These are phyloP conservation scores for Sarcophaga bullata DNA, from an alignment of 1,140 invertebrate genomes.

Conservation along the genomic window DNA sequence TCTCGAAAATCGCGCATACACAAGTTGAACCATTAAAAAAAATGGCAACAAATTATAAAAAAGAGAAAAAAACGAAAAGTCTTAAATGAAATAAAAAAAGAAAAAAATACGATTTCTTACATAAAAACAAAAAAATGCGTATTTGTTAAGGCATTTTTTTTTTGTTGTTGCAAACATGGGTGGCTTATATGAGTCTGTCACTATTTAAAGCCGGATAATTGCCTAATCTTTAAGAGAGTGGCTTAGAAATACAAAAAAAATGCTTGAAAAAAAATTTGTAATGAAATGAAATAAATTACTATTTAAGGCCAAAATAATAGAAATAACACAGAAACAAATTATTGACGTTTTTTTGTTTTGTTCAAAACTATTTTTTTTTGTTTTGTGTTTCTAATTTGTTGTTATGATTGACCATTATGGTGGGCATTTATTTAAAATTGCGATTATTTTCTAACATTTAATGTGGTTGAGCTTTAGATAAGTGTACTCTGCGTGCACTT, in stretches of 20 bases:
- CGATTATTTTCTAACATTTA: too few relatives aligned
- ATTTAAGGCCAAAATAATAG: background rate
- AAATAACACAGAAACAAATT: conserved; percentile 6
- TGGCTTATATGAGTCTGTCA: conserved; percentile 18
- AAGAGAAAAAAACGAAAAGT: too few relatives aligned
- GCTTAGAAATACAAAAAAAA: background rate
- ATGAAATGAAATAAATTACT: background rate
- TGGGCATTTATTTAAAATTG: background rate
- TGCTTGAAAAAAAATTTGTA: background rate
- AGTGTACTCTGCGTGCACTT: too few relatives aligned
- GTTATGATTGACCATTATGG: conserved; percentile 1
- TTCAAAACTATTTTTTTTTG: background rate
- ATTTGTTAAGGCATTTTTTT: background rate
- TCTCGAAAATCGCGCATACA: conserved; percentile 10
- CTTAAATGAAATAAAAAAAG: background rate
- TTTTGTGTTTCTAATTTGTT: background rate
- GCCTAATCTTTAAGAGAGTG: background rate
- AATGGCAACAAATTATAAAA: background rate
- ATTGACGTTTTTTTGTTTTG: background rate
- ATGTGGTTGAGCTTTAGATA: too few relatives aligned
- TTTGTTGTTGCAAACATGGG: conserved; percentile 13
- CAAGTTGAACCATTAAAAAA: conserved; percentile 6
- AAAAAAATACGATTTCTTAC: background rate
- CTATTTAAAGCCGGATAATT: conserved; percentile 19
- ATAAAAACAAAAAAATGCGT: background rate